Conservation (phyloP, 2,113 vertebrate genomes). For the Toxotes chatareus region DNA sequence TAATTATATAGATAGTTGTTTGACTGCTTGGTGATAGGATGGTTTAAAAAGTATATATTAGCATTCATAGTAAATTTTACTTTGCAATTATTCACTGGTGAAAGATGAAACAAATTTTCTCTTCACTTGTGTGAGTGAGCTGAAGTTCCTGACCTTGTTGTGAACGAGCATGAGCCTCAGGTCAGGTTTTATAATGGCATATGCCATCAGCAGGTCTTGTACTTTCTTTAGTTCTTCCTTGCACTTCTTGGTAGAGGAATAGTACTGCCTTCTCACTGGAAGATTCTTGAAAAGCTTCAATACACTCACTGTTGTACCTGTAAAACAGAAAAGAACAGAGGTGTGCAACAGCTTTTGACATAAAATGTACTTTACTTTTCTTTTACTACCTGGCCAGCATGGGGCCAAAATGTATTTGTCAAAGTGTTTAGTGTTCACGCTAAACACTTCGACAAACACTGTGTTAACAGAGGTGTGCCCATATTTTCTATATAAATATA, state of each 20-base stretch:
- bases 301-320: slow-evolving; percentile 94
- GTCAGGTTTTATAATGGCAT: slow-evolving; percentile 92
- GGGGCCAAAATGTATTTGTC: too few species aligned
- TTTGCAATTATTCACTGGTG: background rate
- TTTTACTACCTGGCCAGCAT: too few species aligned
- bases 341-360: background rate
- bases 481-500: too few species aligned
- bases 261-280: slow-evolving; percentile 96
- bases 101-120: background rate
- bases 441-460: too few species aligned
- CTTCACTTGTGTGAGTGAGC: background rate
- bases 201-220: slow-evolving; percentile 91
- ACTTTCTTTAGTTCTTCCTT: slow-evolving; percentile 95
- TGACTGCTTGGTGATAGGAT: background rate
- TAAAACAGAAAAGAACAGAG: slow-evolving; percentile 19
- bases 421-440: too few species aligned
- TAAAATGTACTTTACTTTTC: too few species aligned
- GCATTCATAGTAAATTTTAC: background rate
- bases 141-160: slow-evolving; percentile 87
- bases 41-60: background rate
- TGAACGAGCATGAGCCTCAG: slow-evolving; percentile 91
- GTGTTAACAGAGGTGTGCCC: too few species aligned
- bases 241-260: slow-evolving; percentile 91
- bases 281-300: slow-evolving; percentile 94
- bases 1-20: background rate